Evolutionary conservation across 2,113 vertebrate genomes (phyloP).

Genomic region (Micronycteris hirsuta): DNA sequence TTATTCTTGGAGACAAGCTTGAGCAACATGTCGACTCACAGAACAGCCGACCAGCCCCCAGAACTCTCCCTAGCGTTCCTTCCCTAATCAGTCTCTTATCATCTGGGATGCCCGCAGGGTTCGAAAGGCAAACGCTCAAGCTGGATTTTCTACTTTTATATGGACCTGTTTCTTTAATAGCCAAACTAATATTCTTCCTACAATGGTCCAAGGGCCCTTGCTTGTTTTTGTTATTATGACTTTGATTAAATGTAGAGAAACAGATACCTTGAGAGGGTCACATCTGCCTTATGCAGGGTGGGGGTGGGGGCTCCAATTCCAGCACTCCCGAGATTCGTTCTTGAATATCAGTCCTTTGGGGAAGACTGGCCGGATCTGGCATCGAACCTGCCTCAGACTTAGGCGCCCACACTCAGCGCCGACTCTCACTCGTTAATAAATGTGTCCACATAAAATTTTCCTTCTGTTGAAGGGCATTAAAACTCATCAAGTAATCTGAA

Average conservation of each 20-base stretch:
- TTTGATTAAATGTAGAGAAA: constrained; percentile 9
- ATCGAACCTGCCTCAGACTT: neutral
- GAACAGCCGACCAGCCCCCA: neutral
- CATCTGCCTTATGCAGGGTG: neutral
- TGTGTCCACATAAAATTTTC: neutral
- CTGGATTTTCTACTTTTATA: neutral
- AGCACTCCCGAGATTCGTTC: neutral
- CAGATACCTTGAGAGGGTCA: neutral
- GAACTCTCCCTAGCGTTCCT: neutral
- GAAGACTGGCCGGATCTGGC: neutral
- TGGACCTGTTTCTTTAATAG: neutral
- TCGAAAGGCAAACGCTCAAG: neutral
- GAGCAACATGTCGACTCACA: neutral
- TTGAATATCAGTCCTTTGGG: neutral
- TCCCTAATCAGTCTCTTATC: neutral
- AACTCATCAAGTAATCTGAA: neutral
- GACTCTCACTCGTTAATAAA: neutral
- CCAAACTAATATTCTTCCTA: neutral
- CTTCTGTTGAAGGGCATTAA: neutral
- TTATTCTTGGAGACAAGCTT: neutral
- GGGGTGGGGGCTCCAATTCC: neutral
- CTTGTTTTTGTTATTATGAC: neutral
- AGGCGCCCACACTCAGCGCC: neutral
- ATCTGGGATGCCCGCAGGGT: neutral
- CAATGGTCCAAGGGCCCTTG: neutral